Evolutionary conservation across 2,797 vertebrate species (phyloP).

Genomic region (Propithecus deckenii): DNA sequence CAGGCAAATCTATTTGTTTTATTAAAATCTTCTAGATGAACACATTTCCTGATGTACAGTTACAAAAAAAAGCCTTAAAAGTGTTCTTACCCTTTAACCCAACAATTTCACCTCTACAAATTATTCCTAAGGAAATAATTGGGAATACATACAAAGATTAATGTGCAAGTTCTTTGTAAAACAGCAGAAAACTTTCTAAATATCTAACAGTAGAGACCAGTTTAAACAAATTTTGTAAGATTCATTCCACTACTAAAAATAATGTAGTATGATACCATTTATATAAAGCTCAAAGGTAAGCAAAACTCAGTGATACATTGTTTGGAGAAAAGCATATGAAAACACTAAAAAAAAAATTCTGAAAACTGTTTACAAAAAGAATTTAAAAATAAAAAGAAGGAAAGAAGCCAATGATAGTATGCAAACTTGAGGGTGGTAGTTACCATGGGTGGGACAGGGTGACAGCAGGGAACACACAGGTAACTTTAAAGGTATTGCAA

Average conservation of each 20-base stretch:
- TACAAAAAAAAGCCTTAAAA: not conserved
- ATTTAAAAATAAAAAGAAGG: not conserved
- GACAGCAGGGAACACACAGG: not conserved
- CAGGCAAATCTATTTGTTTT: slow-evolving; percentile 22
- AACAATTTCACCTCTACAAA: slow-evolving; percentile 42
- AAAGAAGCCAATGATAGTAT: not conserved
- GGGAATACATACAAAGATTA: not conserved
- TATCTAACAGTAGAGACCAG: not conserved
- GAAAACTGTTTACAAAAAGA: not conserved
- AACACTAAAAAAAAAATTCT: not conserved
- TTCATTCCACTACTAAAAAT: slow-evolving; percentile 30
- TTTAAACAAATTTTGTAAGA: slow-evolving; percentile 37
- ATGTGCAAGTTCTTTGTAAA: slow-evolving; percentile 1
- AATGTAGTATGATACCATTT: not conserved
- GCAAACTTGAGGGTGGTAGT: not conserved
- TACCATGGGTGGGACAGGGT: not conserved
- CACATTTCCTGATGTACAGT: not conserved
- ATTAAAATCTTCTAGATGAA: slow-evolving; percentile 41
- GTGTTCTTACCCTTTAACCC: slow-evolving; percentile 30
- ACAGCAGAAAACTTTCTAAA: not conserved
- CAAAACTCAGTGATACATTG: not conserved
- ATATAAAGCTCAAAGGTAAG: slow-evolving; percentile 41
- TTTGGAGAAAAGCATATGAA: not conserved
- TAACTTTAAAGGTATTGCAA: not conserved
- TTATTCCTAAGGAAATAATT: not conserved